Evolutionary conservation across 2,888 invertebrate species (phyloP).

Genomic region (Xylota segnis): DNA sequence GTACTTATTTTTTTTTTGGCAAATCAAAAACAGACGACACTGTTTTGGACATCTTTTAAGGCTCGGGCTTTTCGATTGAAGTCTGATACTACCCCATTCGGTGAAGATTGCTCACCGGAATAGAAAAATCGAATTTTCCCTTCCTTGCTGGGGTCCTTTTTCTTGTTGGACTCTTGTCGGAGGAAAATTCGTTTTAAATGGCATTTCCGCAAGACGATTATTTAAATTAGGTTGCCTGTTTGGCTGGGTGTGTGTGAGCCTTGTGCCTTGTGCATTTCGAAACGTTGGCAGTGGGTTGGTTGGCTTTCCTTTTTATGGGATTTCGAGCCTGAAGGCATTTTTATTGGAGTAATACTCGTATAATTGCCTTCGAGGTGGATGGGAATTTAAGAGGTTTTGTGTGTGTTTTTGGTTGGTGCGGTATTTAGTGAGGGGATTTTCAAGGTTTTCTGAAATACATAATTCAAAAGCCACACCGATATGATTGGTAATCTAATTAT

Average conservation of each 20-base stretch:
- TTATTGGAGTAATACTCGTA: conserved; percentile 54
- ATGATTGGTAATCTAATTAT: conserved; percentile 43
- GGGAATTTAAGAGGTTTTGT: conserved; percentile 41
- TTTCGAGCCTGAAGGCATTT: conserved; percentile 55
- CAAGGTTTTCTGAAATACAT: conserved; percentile 12
- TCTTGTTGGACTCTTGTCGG: neutral
- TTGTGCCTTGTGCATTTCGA: conserved; percentile 8
- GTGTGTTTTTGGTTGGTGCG: neutral
- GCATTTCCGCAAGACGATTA: conserved; percentile 74
- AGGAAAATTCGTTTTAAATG: conserved; percentile 68
- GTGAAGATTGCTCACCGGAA: conserved; percentile 68
- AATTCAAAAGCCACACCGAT: conserved; percentile 15
- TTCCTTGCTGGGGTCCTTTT: neutral
- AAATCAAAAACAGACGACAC: conserved; percentile 84
- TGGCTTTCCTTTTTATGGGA: conserved; percentile 51
- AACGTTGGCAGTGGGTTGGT: conserved; percentile 16
- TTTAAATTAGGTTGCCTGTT: conserved; percentile 68
- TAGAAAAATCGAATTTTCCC: conserved; percentile 74
- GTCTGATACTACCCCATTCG: conserved; percentile 72
- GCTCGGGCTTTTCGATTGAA: conserved; percentile 74
- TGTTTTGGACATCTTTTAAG: conserved; percentile 82
- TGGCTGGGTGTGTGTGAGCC: no score
- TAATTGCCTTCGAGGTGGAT: conserved; percentile 27
- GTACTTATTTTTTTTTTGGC: conserved; percentile 79
- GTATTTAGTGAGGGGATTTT: conserved; percentile 8